Evolutionary conservation across 37 sponge, comb jelly and placozoan species (phyloP), one percentile per base, ranked within the genome.

Genomic region (Bolinopsis microptera): DNA sequence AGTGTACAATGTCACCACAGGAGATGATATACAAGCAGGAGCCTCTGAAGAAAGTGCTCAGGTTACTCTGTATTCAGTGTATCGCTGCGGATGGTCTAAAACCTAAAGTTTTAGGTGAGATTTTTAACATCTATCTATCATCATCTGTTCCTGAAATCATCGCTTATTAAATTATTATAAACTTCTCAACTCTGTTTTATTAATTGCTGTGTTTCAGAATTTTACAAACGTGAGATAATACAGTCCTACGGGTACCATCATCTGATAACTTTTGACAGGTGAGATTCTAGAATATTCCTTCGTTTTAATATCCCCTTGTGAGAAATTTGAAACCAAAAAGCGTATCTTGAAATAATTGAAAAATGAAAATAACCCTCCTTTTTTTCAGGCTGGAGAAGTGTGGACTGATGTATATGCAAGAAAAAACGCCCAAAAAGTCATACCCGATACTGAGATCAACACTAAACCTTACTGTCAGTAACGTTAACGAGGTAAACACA

Each of bases 1-100:
- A n/a, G n/a, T n/a, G n/a, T n/a, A n/a, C n/a, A n/a, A n/a, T n/a
- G n/a, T n/a, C n/a, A n/a, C n/a, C 24, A 21, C 72, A 74, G 76
- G 74, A 74, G 69, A 93, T 72, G 76, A 93, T 93, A n/a, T 93
- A 93, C 76, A 74, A 69, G 33, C 38, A 69, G 67, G 74, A 86
- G 61, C 61, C 90, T 1, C 13, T 86, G 18, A 28, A 24, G 24
- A 68, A 94, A 76, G 76, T 94, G 1, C 93, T 99, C 72, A 69
- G 96, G 67, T 94, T 99, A 83, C 95, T 99, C 2, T 97, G 97
- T 69, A 86, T 97, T 83, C 99, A 99, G 94, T 96, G 96, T 69
- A 94, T 95, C 32, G 96, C 95, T 27, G 94, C 69, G 69, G 95
- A 95, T 94, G 99, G 99, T 1, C 93, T 99, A 28, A 96, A 94